Conservation (phyloP, 1,140 invertebrate genomes). For the Glossosoma conforme region DNA sequence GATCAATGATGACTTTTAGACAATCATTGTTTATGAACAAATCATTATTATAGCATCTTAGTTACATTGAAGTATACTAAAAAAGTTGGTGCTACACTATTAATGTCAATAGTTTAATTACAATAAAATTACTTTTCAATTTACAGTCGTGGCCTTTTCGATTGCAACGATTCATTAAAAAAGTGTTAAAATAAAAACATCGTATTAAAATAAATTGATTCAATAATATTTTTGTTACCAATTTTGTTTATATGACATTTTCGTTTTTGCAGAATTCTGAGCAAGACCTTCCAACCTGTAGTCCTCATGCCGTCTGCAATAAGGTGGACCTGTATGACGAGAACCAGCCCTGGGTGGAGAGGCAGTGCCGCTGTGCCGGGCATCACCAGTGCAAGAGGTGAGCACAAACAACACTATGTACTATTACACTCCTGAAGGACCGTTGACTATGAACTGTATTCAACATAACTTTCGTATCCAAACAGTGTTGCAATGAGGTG, state of each 20-base stretch:
- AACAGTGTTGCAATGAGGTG: no score
- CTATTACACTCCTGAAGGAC: no score
- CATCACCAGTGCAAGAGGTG: constrained; percentile 60
- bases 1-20: no score
- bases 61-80: no score
- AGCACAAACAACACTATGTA: constrained; percentile 2
- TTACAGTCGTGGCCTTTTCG: no score
- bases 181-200: constrained; percentile 16
- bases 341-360: constrained; percentile 74
- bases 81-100: no score
- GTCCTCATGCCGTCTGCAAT: constrained; percentile 76
- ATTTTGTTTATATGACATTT: constrained; percentile 8
- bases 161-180: constrained; percentile 6
- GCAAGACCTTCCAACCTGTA: constrained; percentile 74
- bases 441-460: no score
- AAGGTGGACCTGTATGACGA: constrained; percentile 82
- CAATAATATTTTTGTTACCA: background rate
- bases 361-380: constrained; percentile 76
- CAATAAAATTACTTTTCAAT: no score
- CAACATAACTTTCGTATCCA: no score
- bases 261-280: constrained; percentile 63
- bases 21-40: no score
- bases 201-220: background rate
- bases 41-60: no score
- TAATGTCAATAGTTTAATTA: no score